Conservation (phyloP, 2,113 vertebrate species). For the Triplophysa siluroides region DNA sequence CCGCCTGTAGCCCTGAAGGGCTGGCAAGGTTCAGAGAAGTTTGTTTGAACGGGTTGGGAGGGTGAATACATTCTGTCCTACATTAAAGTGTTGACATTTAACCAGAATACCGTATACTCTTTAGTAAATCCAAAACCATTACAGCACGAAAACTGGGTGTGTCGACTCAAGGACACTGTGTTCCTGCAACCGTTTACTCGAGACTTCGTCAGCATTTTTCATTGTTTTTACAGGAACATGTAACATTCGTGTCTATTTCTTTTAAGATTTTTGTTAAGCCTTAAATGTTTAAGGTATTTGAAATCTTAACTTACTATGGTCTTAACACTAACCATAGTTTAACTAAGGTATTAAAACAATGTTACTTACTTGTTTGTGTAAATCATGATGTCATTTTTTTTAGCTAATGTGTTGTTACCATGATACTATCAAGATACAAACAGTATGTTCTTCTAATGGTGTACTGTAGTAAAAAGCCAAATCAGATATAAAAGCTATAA, state of each 20-base stretch:
- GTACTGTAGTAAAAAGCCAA: not conserved
- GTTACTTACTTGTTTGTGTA: no score
- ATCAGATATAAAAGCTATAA: not conserved
- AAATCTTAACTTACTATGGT: not conserved
- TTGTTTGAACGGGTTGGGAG: not conserved
- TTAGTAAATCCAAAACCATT: not conserved
- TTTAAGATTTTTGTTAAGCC: not conserved
- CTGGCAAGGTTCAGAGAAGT: not conserved
- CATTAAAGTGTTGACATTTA: constrained; percentile 6
- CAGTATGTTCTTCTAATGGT: not conserved
- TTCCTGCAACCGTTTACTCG: not conserved
- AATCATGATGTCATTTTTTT: no score
- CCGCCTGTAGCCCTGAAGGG: no score
- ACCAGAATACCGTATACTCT: not conserved
- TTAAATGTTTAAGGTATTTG: not conserved
- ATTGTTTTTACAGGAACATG: no score
- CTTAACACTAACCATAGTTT: no score
- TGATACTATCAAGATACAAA: not conserved
- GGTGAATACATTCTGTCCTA: not conserved
- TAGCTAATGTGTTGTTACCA: no score
- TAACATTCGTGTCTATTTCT: no score
- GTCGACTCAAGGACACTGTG: constrained; percentile 20
- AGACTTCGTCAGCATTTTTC: no score
- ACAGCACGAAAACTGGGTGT: not conserved
- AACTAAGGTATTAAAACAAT: no score